A percentile compares a stretch with the other conserved stretches of the same genome.
Conservation (phyloP, 2,888 invertebrate genomes). For the Parnassius apollo region DNA sequence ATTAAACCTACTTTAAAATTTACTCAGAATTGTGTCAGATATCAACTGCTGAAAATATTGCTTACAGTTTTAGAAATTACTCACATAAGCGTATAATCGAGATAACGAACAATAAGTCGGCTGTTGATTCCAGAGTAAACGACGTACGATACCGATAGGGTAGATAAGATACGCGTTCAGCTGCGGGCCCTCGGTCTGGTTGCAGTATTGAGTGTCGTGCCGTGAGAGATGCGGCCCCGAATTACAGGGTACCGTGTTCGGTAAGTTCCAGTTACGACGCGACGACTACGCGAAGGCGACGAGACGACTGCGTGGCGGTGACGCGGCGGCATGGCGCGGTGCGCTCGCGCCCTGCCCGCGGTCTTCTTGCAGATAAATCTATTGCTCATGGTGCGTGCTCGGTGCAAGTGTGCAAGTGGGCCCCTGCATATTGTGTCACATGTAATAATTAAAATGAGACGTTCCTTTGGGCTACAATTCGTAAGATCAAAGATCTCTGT, state of each 20-base stretch:
- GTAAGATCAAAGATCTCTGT: background rate
- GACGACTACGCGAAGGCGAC: background rate
- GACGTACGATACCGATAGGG: slow-evolving; percentile 15
- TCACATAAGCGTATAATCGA: slow-evolving; percentile 34
- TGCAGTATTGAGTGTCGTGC: background rate
- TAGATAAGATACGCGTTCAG: slow-evolving; percentile 16
- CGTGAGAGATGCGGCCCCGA: background rate
- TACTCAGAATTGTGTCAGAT: too few species aligned
- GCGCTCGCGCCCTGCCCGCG: slow-evolving; percentile 41
- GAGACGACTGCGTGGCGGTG: background rate
- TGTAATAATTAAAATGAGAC: background rate
- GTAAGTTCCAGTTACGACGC: too few species aligned
- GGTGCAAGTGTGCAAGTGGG: background rate
- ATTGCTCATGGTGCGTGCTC: slow-evolving; percentile 53
- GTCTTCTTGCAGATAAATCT: slow-evolving; percentile 58
- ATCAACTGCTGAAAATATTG: too few species aligned
- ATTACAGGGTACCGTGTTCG: too few species aligned
- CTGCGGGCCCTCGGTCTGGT: background rate
- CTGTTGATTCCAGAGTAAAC: slow-evolving; percentile 13
- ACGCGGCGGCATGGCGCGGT: slow-evolving; percentile 34
- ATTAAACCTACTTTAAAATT: too few species aligned
- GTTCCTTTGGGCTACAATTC: background rate
- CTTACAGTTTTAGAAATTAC: slow-evolving; percentile 18
- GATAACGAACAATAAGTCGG: slow-evolving; percentile 39
- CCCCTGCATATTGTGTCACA: background rate